Percentiles rank a stretch among this genome's conserved stretches.
These are phyloP conservation scores for Mycteria americana DNA, from an alignment of 2,797 vertebrate species.

Conservation along the genomic window DNA sequence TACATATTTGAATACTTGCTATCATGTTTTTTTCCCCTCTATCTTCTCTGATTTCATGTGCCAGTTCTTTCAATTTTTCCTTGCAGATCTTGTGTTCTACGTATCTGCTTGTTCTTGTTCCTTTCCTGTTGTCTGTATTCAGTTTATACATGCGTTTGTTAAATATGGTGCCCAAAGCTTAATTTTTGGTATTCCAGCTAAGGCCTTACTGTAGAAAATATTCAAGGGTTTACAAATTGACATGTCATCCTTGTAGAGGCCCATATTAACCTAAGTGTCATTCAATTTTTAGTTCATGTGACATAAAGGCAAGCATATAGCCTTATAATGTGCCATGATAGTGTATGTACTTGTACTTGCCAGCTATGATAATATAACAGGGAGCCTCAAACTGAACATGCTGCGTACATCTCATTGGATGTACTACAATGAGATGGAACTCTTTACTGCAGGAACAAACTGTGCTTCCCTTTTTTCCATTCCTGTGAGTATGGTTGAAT, in stretches of 20 bases:
- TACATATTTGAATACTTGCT: not conserved
- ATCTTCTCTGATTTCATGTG: not conserved
- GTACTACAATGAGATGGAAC: not conserved
- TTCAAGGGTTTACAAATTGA: not conserved
- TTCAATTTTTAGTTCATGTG: not conserved
- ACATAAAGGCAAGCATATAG: not conserved
- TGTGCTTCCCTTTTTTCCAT: not conserved
- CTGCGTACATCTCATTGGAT: not conserved
- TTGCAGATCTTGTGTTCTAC: not conserved
- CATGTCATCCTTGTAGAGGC: not conserved
- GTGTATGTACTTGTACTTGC: too few relatives aligned
- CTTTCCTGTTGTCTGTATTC: not conserved
- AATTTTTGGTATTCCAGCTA: not conserved
- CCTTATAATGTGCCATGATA: not conserved
- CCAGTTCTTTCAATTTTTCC: not conserved
- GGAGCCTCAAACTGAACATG: not conserved
- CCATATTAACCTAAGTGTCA: not conserved
- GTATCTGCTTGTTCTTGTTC: not conserved
- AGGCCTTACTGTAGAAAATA: not conserved
- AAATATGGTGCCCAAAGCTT: not conserved
- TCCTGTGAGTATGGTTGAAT: not conserved
- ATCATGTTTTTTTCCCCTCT: not conserved
- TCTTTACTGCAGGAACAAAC: not conserved
- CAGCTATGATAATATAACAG: not conserved
- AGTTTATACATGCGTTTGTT: not conserved